These are phyloP conservation scores for Drosophila paramelanica DNA, from an alignment of 2,888 invertebrate genomes.

Conservation along the genomic window DNA sequence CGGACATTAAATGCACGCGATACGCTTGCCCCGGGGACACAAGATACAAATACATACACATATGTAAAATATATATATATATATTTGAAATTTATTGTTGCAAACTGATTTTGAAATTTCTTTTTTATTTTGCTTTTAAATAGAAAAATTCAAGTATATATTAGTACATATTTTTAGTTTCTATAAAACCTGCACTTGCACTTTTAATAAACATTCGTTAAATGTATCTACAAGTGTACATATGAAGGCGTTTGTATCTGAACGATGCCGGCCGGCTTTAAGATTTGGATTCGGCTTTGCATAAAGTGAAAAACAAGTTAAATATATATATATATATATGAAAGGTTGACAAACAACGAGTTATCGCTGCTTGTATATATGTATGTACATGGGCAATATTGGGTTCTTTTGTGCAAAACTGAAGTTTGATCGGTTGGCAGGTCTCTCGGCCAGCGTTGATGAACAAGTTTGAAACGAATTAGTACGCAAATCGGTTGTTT, in stretches of 20 bases:
- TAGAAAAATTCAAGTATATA: not conserved
- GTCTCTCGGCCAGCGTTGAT: slow-evolving; percentile 36
- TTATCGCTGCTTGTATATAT: slow-evolving; percentile 26
- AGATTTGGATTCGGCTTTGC: slow-evolving; percentile 29
- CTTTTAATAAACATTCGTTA: slow-evolving; percentile 22
- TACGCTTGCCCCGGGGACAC: slow-evolving; percentile 31
- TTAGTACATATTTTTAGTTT: slow-evolving; percentile 18
- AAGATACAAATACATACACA: slow-evolving; percentile 9
- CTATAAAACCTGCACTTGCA: slow-evolving; percentile 50
- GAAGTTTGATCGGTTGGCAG: slow-evolving; percentile 49
- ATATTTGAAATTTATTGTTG: slow-evolving; percentile 12
- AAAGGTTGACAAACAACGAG: slow-evolving; percentile 23
- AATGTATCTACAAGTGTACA: not conserved
- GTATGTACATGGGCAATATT: slow-evolving; percentile 21
- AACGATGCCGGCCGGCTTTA: slow-evolving; percentile 44
- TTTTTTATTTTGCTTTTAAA: slow-evolving; percentile 16
- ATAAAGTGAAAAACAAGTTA: slow-evolving; percentile 35
- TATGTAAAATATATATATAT: not conserved
- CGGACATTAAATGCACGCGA: slow-evolving; percentile 73
- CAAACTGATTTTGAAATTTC: slow-evolving; percentile 41
- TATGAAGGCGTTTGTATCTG: slow-evolving; percentile 11
- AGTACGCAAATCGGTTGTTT: slow-evolving; percentile 52
- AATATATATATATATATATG: slow-evolving; percentile 6
- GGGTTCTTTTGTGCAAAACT: slow-evolving; percentile 41
- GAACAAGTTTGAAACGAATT: slow-evolving; percentile 65